Evolutionary conservation across 2,113 vertebrate species (phyloP), one percentile per base, ranked within the genome.

Genomic region (Aptenodytes forsteri): DNA sequence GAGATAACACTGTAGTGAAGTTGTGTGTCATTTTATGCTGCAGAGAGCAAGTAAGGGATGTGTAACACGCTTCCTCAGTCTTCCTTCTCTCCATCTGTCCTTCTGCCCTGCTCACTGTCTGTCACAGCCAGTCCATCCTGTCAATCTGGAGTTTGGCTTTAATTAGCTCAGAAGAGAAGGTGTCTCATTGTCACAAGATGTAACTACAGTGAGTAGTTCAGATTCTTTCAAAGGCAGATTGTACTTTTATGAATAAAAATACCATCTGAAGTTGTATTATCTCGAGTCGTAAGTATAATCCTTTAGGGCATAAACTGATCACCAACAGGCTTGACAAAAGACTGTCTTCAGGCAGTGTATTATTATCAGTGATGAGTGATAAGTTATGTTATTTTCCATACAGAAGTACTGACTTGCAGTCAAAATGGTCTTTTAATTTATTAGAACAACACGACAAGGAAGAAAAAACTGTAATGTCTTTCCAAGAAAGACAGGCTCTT

Each of bases 281-380:
- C 49, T 94, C 13, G 3, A 96, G 82, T 88, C 66, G 70, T 80
- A 93, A 87, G 66, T 59, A 90, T 87, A 97, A 93, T 87, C 73
- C 87, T 94, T 76, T 70, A 73, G 89, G 95, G 87, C 81, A 96
- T 89, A 96, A 97, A 94, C 73, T 94, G 91, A 94, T 97, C 94
- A 96, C 87, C 91, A 95, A 80, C 87, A 94, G 89, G 67, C 47
- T 88, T 96, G 94, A 96, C 86, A 95, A 95, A 92, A 65, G 91
- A 96, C 95, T 96, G 91, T 88, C 93, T 95, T 95, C 75, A 94
- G 89, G 91, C 84, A 83, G 55, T 86, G 71, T 93, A 67, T 96
- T 96, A 96, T 89, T 96, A 94, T 59, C 49, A 40, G 92, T 64
- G 96, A 91, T 96, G 97, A 97, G 87, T 96, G 96, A 93, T 80